Conservation (phyloP, 2,888 invertebrate species). For the Melieria omissa region DNA sequence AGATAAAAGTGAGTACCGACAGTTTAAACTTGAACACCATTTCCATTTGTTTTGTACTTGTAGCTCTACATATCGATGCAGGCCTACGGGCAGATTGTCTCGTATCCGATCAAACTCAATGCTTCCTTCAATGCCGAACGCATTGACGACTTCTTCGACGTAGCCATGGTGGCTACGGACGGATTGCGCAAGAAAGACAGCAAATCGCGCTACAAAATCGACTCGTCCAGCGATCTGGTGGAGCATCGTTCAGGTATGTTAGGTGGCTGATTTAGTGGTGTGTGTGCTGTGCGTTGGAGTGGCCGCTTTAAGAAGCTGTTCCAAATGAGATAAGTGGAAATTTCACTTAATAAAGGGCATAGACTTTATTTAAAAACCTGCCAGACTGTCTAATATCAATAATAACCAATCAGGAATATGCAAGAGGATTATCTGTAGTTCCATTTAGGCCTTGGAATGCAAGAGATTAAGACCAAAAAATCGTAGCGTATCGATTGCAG, state of each 20-base stretch:
- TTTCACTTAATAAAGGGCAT: too few species aligned
- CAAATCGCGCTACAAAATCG: slow-evolving; percentile 63
- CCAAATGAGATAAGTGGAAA: too few species aligned
- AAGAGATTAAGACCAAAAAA: too few species aligned
- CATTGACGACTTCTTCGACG: slow-evolving; percentile 63
- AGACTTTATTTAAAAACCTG: too few species aligned
- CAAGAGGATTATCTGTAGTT: too few species aligned
- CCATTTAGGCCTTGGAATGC: too few species aligned
- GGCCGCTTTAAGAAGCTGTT: too few species aligned
- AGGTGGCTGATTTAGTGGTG: too few species aligned
- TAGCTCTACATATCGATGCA: slow-evolving; percentile 75
- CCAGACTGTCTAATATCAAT: too few species aligned
- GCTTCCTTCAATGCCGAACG: slow-evolving; percentile 59
- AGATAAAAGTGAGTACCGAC: slow-evolving; percentile 69
- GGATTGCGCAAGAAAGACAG: slow-evolving; percentile 61
- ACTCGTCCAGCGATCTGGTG: slow-evolving; percentile 62
- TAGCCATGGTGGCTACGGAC: slow-evolving; percentile 64
- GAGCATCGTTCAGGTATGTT: slow-evolving; percentile 60
- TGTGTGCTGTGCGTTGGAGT: too few species aligned
- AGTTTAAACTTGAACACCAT: slow-evolving; percentile 19
- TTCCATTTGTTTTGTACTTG: background rate
- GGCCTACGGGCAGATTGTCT: slow-evolving; percentile 76
- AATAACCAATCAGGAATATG: too few species aligned
- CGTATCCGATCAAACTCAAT: slow-evolving; percentile 70
- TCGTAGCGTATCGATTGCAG: too few species aligned